Evolutionary conservation across 2,888 invertebrate genomes (phyloP).

Genomic region (Hecatera dysodea): DNA sequence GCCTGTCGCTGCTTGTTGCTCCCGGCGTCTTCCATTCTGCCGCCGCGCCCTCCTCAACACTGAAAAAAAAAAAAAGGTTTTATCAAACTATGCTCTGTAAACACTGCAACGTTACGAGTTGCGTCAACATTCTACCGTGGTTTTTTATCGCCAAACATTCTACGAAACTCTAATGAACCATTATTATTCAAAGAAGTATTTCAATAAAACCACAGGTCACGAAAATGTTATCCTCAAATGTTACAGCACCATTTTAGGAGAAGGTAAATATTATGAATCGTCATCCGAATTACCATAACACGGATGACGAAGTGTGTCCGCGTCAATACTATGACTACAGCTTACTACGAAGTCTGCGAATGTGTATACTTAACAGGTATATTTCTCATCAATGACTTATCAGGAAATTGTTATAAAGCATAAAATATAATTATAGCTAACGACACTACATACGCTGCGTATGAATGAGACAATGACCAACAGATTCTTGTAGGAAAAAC

Average conservation of each 20-base stretch:
- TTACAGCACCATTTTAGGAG: slow-evolving; percentile 8
- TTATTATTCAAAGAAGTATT: not conserved
- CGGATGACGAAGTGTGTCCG: not conserved
- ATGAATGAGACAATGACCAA: slow-evolving; percentile 15
- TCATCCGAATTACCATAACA: slow-evolving; percentile 18
- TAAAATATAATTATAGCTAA: slow-evolving; percentile 34
- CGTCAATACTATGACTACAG: slow-evolving; percentile 33
- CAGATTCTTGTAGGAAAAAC: slow-evolving; percentile 20
- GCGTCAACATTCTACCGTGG: not conserved
- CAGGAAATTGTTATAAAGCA: slow-evolving; percentile 46
- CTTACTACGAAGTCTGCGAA: slow-evolving; percentile 23
- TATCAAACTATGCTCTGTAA: not conserved
- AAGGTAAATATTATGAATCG: slow-evolving; percentile 39
- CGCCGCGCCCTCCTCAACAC: slow-evolving; percentile 90
- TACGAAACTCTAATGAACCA: not conserved
- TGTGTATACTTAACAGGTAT: slow-evolving; percentile 8
- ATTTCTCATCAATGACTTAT: slow-evolving; percentile 44
- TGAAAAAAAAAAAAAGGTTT: slow-evolving; percentile 62
- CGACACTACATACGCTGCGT: not conserved
- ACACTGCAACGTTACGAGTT: not conserved
- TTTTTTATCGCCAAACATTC: not conserved
- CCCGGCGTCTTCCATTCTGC: slow-evolving; percentile 94
- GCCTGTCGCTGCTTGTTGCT: slow-evolving; percentile 93
- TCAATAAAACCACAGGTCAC: slow-evolving; percentile 3
- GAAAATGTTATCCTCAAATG: not conserved